Evolutionary conservation across 2,888 invertebrate species (phyloP), one percentile per base, ranked within the genome.

Genomic region (Eupithecia dodoneata): DNA sequence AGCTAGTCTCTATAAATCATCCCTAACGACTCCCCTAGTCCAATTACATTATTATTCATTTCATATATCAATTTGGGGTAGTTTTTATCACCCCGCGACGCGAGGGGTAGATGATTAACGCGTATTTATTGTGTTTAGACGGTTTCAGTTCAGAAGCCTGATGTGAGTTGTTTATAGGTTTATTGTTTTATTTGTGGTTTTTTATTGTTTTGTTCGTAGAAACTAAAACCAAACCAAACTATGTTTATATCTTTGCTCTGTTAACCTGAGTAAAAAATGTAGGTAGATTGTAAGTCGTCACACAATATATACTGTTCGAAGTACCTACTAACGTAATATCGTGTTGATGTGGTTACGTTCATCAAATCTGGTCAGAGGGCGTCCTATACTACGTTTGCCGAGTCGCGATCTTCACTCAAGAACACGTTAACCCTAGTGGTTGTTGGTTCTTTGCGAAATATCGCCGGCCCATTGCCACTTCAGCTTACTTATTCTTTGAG

Each of bases 21-120:
- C 41, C 18, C 52, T 66, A 75, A 74, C 71, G 71, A 77, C 71
- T 73, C 78, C 76, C 78, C 72, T 59, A 52, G 76, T 72, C 76
- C 80, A 80, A 80, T 75, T 75, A 76, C 81, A 81, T 80, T 81
- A 79, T 79, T 81, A 82, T 81, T 80, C 82, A 81, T 80, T 75
- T 77, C 78, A 79, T 78, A 76, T 77, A 81, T 82, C 78, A 82
- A 79, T 81, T 80, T 78, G 77, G 82, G 81, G 79, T 78, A 76
- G 67, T 76, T 76, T 80, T 79, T 79, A 81, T 80, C 78, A 75
- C 77, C 73, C 78, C 71, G 70, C 73, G 76, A 79, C 79, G 75
- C 67, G 75, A 81, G 79, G 81, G 83, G 81, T 78, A 73, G 76
- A 82, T 83, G 83, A 83, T 81, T 78, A 82, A 81, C 79, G 73